Percentiles rank a stretch among this genome's conserved stretches.
phyloP scores from a whole-genome alignment of 2,113 vertebrate species.

The Genyomyrus donnyi region DNA sequence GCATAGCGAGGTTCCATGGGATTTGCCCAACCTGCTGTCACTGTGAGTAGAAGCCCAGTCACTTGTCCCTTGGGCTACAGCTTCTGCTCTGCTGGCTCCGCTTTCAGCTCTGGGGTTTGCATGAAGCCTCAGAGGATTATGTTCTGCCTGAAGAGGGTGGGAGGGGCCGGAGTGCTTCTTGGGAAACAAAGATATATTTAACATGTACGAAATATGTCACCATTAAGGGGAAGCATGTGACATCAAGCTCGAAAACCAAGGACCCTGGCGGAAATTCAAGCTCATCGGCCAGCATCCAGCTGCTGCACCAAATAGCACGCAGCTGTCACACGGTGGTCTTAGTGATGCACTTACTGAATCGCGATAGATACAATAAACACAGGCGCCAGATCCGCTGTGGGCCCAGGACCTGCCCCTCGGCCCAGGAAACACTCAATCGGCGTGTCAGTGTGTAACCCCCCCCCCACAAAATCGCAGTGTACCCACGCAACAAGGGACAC shows the following conservation, averaged over 20 bases:
- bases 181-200: background rate
- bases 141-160: background rate
- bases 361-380: background rate
- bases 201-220: background rate
- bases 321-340: background rate
- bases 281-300: background rate
- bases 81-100: background rate
- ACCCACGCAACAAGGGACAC: background rate
- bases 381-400: background rate
- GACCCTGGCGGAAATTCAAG: background rate
- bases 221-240: background rate
- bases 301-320: background rate
- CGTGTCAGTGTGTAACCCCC: background rate
- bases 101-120: background rate
- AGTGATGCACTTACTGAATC: background rate
- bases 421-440: background rate
- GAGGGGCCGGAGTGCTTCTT: background rate
- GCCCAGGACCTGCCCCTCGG: background rate
- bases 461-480: background rate
- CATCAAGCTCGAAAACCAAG: background rate
- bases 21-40: slow-evolving; percentile 85
- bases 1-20: slow-evolving; percentile 79
- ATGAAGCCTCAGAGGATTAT: background rate
- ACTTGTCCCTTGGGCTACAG: background rate
- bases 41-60: slow-evolving; percentile 67